These are phyloP conservation scores for Drosophila oshimai DNA, from an alignment of 1,140 invertebrate genomes.

Conservation along the genomic window DNA sequence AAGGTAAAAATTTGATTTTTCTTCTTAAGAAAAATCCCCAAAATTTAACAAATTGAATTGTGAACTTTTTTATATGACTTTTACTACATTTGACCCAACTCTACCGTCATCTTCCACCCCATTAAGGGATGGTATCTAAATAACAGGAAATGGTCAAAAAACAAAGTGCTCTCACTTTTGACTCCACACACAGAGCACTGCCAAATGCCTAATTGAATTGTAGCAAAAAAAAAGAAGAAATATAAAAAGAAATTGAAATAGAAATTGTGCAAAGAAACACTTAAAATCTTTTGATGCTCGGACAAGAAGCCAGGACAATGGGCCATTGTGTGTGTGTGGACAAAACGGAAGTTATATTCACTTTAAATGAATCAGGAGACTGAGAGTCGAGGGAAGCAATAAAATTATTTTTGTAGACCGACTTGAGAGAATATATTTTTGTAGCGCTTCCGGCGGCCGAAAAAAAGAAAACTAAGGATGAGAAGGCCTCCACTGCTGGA, in stretches of 20 bases:
- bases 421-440: conserved; percentile 57
- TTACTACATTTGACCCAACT: not conserved
- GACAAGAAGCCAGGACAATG: conserved; percentile 55
- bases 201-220: conserved; percentile 69
- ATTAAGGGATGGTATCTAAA: conserved; percentile 8
- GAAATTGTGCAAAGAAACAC: conserved; percentile 32
- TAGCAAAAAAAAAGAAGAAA: conserved; percentile 39
- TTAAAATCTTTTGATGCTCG: conserved; percentile 52
- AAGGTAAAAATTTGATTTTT: too few species aligned
- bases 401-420: conserved; percentile 72
- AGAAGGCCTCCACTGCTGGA: conserved; percentile 35
- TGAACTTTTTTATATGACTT: not conserved
- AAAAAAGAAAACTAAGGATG: conserved; percentile 46
- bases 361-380: conserved; percentile 38
- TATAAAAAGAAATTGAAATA: conserved; percentile 23
- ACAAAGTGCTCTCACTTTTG: conserved; percentile 32
- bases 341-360: conserved; percentile 72
- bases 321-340: conserved; percentile 36
- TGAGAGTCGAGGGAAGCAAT: conserved; percentile 65
- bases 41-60: conserved; percentile 17
- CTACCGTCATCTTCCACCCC: not conserved
- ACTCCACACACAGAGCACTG: conserved; percentile 37
- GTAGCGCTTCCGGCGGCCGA: conserved; percentile 64
- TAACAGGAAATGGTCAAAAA: conserved; percentile 32
- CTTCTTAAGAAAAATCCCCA: not conserved